Evolutionary conservation across 1,140 invertebrate species (phyloP).

Genomic region (Atta colombica): DNA sequence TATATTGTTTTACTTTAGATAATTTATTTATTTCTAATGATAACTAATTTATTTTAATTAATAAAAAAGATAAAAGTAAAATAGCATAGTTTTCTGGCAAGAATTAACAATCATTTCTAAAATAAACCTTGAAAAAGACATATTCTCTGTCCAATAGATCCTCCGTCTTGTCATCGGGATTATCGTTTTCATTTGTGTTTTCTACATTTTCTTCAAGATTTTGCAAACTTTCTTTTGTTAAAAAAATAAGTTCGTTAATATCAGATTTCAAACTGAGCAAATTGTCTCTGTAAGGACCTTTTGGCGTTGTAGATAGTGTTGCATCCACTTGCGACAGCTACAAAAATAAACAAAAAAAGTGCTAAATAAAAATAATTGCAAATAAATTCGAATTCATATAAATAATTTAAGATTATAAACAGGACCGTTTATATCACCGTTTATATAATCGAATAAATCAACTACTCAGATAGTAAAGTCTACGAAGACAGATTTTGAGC

Average conservation of each 20-base stretch:
- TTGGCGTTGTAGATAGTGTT: slow-evolving; percentile 85
- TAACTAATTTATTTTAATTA: background rate
- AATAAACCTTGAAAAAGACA: slow-evolving; percentile 89
- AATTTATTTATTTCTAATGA: background rate
- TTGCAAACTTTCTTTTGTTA: slow-evolving; percentile 88
- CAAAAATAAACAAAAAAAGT: slow-evolving; percentile 21
- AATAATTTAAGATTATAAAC: too few species aligned
- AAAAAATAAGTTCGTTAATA: slow-evolving; percentile 89
- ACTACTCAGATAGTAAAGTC: too few species aligned
- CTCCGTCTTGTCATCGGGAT: slow-evolving; percentile 71
- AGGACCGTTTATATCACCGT: too few species aligned
- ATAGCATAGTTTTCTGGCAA: background rate
- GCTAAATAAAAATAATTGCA: background rate
- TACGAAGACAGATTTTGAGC: too few species aligned
- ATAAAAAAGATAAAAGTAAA: slow-evolving; percentile 29
- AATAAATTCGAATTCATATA: too few species aligned
- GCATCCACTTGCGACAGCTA: slow-evolving; percentile 89
- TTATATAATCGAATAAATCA: too few species aligned
- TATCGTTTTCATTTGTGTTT: slow-evolving; percentile 53
- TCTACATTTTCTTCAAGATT: slow-evolving; percentile 75
- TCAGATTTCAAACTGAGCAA: slow-evolving; percentile 88
- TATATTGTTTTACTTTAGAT: background rate
- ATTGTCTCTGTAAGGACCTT: slow-evolving; percentile 87
- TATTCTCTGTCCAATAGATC: slow-evolving; percentile 89
- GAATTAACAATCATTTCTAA: slow-evolving; percentile 35